A percentile compares a stretch with the other conserved stretches of the same genome.
These are phyloP conservation scores for Aphis craccivora DNA, from an alignment of 1,140 invertebrate species.

Conservation along the genomic window DNA sequence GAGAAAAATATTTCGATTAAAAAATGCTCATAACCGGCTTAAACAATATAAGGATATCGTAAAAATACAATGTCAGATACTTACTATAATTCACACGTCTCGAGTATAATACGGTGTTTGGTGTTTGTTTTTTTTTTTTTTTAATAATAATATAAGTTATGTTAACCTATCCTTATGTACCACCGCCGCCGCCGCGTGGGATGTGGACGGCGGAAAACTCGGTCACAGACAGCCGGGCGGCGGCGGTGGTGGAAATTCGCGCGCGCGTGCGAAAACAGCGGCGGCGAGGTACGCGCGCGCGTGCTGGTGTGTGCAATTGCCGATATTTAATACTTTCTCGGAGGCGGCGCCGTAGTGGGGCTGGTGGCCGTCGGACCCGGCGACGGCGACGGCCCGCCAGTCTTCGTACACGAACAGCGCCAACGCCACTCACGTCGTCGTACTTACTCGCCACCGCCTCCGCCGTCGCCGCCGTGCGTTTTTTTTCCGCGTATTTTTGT, in stretches of 20 bases:
- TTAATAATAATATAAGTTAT: neutral
- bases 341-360: conserved; percentile 51
- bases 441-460: neutral
- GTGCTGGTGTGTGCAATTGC: conserved; percentile 46
- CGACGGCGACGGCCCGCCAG: conserved; percentile 37
- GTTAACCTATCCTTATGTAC: neutral
- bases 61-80: neutral
- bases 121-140: too few species aligned
- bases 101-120: neutral
- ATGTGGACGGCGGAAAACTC: neutral
- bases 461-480: neutral
- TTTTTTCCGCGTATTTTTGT: neutral
- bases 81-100: neutral
- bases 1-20: neutral
- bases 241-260: neutral
- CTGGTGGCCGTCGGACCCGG: conserved; percentile 39
- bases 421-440: neutral
- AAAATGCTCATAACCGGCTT: neutral
- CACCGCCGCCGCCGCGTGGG: neutral
- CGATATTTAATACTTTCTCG: conserved; percentile 57
- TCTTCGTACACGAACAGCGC: conserved; percentile 49
- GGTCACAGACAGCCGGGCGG: conserved; percentile 6
- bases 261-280: conserved; percentile 20
- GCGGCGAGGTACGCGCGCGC: conserved; percentile 24
- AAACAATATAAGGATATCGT: neutral